Percentiles rank a stretch among this genome's conserved stretches.
Evolutionary conservation across 1,140 invertebrate genomes (phyloP).

Genomic region (Diorhabda sublineata): DNA sequence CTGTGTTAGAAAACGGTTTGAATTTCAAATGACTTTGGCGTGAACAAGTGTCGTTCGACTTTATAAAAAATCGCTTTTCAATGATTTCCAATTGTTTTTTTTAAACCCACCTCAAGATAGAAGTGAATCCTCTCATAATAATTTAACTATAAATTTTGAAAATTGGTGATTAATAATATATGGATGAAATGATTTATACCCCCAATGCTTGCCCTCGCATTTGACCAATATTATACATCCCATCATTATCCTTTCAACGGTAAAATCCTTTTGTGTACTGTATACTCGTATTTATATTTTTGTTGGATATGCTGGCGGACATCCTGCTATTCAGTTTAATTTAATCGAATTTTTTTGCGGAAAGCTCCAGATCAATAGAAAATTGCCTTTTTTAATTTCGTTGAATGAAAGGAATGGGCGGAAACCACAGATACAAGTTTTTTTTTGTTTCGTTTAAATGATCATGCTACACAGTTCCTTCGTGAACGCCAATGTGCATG

Average conservation of each 20-base stretch:
- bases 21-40: neutral
- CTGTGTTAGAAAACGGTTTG: neutral
- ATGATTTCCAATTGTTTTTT: neutral
- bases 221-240: no score
- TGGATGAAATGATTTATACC: no score
- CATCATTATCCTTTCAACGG: no score
- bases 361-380: neutral
- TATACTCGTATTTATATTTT: no score
- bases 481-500: no score
- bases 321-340: slow-evolving; percentile 2
- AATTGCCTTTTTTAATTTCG: slow-evolving; percentile 2
- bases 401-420: neutral
- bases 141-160: no score
- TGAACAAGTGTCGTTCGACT: neutral
- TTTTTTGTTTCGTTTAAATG: neutral
- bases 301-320: neutral
- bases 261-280: no score
- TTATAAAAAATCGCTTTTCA: neutral
- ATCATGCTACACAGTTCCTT: neutral
- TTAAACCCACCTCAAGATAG: no score
- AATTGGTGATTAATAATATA: no score
- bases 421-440: neutral
- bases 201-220: no score
- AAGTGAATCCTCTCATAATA: no score
- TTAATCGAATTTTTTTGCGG: neutral